Conservation (phyloP, 2,888 invertebrate species). For the Ceramica pisi region DNA sequence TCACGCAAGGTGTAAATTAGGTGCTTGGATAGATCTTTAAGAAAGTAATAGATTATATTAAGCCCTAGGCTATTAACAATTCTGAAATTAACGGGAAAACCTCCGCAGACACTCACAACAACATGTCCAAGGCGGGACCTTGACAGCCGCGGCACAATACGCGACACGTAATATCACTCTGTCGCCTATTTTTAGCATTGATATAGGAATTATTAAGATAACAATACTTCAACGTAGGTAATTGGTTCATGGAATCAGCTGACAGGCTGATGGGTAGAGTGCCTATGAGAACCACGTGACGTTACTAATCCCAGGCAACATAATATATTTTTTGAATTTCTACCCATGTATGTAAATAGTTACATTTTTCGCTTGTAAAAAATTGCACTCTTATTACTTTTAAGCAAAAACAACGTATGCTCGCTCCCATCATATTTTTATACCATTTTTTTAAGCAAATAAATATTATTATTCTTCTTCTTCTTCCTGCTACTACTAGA, state of each 20-base stretch:
- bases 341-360: too few species aligned
- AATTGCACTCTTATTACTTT: too few species aligned
- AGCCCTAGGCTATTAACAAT: not conserved
- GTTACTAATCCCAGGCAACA: not conserved
- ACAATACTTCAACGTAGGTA: conserved; percentile 50
- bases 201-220: conserved; percentile 66
- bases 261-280: conserved; percentile 4
- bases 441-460: too few species aligned
- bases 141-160: conserved; percentile 35
- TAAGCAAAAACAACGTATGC: too few species aligned
- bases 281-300: not conserved
- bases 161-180: conserved; percentile 44
- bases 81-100: not conserved
- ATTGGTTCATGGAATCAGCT: conserved; percentile 39
- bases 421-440: too few species aligned
- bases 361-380: too few species aligned
- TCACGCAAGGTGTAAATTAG: too few species aligned
- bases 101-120: not conserved
- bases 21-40: not conserved
- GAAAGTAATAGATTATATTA: not conserved
- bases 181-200: conserved; percentile 55
- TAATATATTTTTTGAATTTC: too few species aligned
- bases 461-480: too few species aligned
- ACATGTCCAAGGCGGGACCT: conserved; percentile 25
- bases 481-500: too few species aligned